Evolutionary conservation across 2,888 invertebrate species (phyloP).

Genomic region (Lydus trimaculatus): DNA sequence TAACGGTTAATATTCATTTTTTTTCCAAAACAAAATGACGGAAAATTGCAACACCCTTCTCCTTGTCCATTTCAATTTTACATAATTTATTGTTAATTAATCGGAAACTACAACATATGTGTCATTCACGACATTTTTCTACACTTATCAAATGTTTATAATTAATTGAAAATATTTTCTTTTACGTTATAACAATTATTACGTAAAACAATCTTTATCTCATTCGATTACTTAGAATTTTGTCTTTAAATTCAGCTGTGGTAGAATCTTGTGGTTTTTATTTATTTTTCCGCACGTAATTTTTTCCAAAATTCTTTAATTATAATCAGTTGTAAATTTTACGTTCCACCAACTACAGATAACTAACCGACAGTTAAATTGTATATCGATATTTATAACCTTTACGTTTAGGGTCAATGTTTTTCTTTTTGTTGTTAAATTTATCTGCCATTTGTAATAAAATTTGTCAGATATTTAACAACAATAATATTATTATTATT

Average conservation of each 20-base stretch:
- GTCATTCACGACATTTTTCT: not conserved
- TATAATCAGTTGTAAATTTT: not conserved
- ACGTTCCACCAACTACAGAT: not conserved
- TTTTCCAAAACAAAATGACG: not conserved
- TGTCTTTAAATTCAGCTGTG: not conserved
- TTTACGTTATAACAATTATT: not conserved
- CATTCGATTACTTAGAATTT: not conserved
- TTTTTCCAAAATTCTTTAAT: not conserved
- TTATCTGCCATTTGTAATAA: not conserved
- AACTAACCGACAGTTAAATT: not conserved
- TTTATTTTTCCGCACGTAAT: too few relatives aligned
- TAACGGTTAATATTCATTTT: not conserved
- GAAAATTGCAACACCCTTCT: not conserved
- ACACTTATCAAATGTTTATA: not conserved
- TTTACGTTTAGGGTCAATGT: not conserved
- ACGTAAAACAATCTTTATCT: not conserved
- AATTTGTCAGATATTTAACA: not conserved
- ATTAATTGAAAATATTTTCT: not conserved
- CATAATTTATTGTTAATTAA: conserved; percentile 2
- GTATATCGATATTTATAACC: too few relatives aligned
- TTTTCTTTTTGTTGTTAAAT: not conserved
- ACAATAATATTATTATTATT: too few relatives aligned
- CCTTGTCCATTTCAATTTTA: not conserved
- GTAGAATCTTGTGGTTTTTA: not conserved
- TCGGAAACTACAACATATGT: not conserved